A percentile compares a stretch with the other conserved stretches of the same genome.
Evolutionary conservation across 2,888 invertebrate genomes (phyloP).

Genomic region (Aromia moschata): DNA sequence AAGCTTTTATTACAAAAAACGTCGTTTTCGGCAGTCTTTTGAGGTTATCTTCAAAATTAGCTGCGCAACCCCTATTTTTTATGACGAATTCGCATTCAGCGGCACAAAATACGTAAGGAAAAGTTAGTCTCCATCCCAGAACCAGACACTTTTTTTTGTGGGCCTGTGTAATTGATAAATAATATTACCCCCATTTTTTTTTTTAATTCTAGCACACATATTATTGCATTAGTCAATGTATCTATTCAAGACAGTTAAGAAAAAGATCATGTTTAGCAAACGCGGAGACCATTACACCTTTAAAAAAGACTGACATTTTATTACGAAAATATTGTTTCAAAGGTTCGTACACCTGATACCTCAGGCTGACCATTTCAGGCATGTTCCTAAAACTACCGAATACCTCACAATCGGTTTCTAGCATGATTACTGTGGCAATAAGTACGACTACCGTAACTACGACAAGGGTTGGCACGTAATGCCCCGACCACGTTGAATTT

Average conservation of each 20-base stretch:
- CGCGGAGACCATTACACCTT: constrained; percentile 51
- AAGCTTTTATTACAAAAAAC: too few species aligned
- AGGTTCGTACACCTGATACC: constrained; percentile 84
- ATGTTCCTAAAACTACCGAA: constrained; percentile 75
- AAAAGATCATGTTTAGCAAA: constrained; percentile 8
- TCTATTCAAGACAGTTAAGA: constrained; percentile 2
- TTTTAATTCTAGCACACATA: not conserved
- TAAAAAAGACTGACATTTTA: constrained; percentile 71
- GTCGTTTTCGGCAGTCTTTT: too few species aligned
- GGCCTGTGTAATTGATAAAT: too few species aligned
- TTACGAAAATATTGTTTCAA: constrained; percentile 79
- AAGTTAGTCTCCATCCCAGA: too few species aligned
- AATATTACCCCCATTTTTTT: too few species aligned
- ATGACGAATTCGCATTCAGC: too few species aligned
- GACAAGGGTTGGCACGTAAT: constrained; percentile 80
- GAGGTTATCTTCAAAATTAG: too few species aligned
- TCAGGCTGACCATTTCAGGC: constrained; percentile 80
- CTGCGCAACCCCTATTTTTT: too few species aligned
- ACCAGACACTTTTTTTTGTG: too few species aligned
- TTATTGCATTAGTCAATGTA: not conserved
- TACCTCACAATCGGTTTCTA: constrained; percentile 81
- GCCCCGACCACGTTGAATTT: constrained; percentile 75
- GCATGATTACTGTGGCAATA: constrained; percentile 74
- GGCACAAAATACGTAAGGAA: too few species aligned
- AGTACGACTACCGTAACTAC: constrained; percentile 77